These are phyloP conservation scores for Atta colombica DNA, from an alignment of 1,140 invertebrate genomes.

Conservation along the genomic window DNA sequence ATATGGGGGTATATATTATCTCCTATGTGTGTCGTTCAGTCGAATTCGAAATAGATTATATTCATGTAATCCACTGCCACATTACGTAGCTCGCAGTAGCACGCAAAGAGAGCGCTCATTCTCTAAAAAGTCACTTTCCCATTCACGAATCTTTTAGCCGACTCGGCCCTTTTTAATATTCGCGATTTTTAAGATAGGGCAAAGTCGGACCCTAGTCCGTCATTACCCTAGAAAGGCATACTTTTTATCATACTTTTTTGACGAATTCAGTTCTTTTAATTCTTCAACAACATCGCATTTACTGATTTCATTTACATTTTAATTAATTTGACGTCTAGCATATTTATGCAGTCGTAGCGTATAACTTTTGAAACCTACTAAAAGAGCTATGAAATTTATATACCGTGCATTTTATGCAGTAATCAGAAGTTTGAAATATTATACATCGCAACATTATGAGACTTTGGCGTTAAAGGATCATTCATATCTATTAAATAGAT, in stretches of 20 bases:
- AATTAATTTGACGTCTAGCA: slow-evolving; percentile 33
- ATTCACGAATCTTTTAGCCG: slow-evolving; percentile 72
- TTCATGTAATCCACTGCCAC: slow-evolving; percentile 69
- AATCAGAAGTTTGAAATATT: background rate
- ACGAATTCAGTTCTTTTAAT: slow-evolving; percentile 32
- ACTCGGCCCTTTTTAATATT: slow-evolving; percentile 67
- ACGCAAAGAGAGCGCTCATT: slow-evolving; percentile 79
- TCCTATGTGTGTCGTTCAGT: slow-evolving; percentile 81
- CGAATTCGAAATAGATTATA: slow-evolving; percentile 84
- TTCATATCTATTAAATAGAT: background rate
- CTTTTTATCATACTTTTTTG: slow-evolving; percentile 3
- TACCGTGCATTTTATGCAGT: background rate
- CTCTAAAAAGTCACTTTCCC: slow-evolving; percentile 77
- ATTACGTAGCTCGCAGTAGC: slow-evolving; percentile 67
- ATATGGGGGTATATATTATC: slow-evolving; percentile 83
- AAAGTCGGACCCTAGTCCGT: background rate
- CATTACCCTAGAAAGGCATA: slow-evolving; percentile 37
- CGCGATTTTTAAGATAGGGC: slow-evolving; percentile 9
- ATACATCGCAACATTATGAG: background rate
- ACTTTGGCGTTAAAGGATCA: background rate
- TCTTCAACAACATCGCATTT: slow-evolving; percentile 32
- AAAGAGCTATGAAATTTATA: slow-evolving; percentile 38
- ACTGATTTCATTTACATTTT: slow-evolving; percentile 46
- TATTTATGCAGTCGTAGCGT: slow-evolving; percentile 21
- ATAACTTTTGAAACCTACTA: slow-evolving; percentile 23